Conservation (phyloP, 2,888 invertebrate species). For the Hemithea aestivaria region DNA sequence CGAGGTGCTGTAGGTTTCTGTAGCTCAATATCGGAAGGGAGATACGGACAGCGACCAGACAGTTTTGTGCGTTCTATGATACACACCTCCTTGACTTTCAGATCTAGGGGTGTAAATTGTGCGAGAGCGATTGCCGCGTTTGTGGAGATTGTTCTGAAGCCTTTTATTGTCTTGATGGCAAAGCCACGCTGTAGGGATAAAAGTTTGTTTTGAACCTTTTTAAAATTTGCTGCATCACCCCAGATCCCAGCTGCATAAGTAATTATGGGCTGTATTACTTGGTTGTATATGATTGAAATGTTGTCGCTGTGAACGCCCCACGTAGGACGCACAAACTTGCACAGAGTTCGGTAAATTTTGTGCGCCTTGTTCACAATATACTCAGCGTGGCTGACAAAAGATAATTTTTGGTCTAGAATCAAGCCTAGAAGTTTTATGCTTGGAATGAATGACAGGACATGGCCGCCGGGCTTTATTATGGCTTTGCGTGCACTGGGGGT, state of each 20-base stretch:
- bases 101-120: slow-evolving; percentile 15
- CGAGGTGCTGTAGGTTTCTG: not conserved
- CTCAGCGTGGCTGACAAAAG: slow-evolving; percentile 5
- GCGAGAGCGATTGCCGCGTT: slow-evolving; percentile 15
- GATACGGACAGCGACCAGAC: not conserved
- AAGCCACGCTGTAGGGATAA: slow-evolving; percentile 16
- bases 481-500: not conserved
- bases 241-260: slow-evolving; percentile 20
- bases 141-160: slow-evolving; percentile 18
- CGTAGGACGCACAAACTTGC: slow-evolving; percentile 5
- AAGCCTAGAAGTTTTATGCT: slow-evolving; percentile 1
- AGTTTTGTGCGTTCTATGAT: slow-evolving; percentile 1
- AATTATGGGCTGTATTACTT: slow-evolving; percentile 23
- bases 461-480: not conserved
- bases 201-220: not conserved
- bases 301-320: slow-evolving; percentile 14
- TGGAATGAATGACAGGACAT: not conserved
- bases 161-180: slow-evolving; percentile 16
- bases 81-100: slow-evolving; percentile 7
- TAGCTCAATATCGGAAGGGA: slow-evolving; percentile 5
- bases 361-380: slow-evolving; percentile 5
- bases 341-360: slow-evolving; percentile 9
- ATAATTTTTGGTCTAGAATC: slow-evolving; percentile 3
- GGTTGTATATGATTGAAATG: slow-evolving; percentile 9
- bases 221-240: slow-evolving; percentile 3